Conservation (phyloP, 2,888 invertebrate genomes). For the Cephalotes varians region DNA sequence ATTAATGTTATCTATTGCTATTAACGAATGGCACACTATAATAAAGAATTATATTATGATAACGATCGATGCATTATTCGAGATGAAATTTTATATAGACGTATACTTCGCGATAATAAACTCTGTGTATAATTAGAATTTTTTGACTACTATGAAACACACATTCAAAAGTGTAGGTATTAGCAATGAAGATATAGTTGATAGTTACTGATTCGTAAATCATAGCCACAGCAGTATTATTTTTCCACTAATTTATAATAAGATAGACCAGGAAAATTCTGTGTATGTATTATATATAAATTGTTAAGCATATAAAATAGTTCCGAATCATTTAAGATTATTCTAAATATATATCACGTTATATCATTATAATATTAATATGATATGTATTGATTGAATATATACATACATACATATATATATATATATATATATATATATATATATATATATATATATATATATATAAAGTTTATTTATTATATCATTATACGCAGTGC, state of each 20-base stretch:
- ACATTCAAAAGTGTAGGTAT: constrained; percentile 72
- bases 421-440: no score
- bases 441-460: no score
- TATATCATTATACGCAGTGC: constrained; percentile 55
- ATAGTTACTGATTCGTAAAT: constrained; percentile 73
- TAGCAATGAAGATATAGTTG: constrained; percentile 74
- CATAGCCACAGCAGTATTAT: constrained; percentile 85
- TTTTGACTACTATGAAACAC: constrained; percentile 65
- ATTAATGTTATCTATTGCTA: constrained; percentile 67
- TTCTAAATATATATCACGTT: constrained; percentile 62
- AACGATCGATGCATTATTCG: constrained; percentile 58
- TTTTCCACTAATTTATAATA: constrained; percentile 84
- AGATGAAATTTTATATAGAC: constrained; percentile 59
- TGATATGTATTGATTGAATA: constrained; percentile 43
- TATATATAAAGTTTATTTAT: constrained; percentile 24
- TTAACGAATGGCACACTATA: constrained; percentile 56
- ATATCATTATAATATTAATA: constrained; percentile 57
- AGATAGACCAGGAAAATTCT: constrained; percentile 64
- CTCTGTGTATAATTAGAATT: constrained; percentile 63
- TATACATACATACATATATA: constrained; percentile 44
- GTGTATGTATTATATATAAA: constrained; percentile 81
- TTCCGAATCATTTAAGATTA: constrained; percentile 60
- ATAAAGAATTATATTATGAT: constrained; percentile 56
- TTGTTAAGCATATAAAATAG: constrained; percentile 71
- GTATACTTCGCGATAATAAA: constrained; percentile 44